Evolutionary conservation across 2,113 vertebrate species (phyloP).

Genomic region (Mionectes macconnelli): DNA sequence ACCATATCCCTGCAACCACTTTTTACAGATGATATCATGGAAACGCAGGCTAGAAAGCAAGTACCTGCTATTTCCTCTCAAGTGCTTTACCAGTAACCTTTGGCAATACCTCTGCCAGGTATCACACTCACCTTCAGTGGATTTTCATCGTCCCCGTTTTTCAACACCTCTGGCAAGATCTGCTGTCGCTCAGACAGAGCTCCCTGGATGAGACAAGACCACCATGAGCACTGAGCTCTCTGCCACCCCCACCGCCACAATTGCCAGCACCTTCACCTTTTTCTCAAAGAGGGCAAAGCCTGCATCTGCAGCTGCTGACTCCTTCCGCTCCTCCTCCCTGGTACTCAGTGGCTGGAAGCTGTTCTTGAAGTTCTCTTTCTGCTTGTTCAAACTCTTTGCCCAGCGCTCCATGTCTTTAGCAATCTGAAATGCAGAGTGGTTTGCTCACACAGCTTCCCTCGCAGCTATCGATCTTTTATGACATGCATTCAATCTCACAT

Average conservation of each 20-base stretch:
- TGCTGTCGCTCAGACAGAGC: slow-evolving; percentile 83
- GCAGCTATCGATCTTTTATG: neutral
- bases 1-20: neutral
- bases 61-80: neutral
- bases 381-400: slow-evolving; percentile 98
- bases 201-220: slow-evolving; percentile 63
- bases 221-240: neutral
- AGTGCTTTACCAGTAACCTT: neutral
- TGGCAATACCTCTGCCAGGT: neutral
- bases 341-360: slow-evolving; percentile 93
- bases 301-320: slow-evolving; percentile 95
- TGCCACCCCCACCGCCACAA: too few relatives aligned
- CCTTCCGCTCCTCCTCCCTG: slow-evolving; percentile 88
- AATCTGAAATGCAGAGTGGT: slow-evolving; percentile 77
- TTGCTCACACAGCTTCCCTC: neutral
- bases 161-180: slow-evolving; percentile 83
- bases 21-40: neutral
- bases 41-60: neutral
- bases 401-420: slow-evolving; percentile 99
- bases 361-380: slow-evolving; percentile 96
- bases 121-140: slow-evolving; percentile 72
- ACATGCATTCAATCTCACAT: neutral
- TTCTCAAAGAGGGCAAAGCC: slow-evolving; percentile 96
- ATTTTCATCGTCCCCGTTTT: slow-evolving; percentile 84
- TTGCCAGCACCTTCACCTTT: slow-evolving; percentile 78